phyloP scores from a whole-genome alignment of 2,113 vertebrate genomes.

The Pionites leucogaster region DNA sequence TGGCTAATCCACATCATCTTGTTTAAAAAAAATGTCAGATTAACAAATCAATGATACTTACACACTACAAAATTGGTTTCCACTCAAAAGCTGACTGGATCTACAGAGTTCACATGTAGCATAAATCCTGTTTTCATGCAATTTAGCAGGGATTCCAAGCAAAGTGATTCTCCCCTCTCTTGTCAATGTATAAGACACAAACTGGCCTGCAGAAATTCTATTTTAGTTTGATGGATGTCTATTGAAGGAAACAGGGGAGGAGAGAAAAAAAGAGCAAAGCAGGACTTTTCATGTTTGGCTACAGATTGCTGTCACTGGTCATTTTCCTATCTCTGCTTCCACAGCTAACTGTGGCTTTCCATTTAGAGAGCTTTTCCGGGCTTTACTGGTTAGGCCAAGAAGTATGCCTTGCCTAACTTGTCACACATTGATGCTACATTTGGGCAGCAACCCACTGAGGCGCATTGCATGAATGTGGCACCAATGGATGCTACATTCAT shows the following conservation, averaged over 20 bases:
- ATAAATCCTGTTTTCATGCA: slow-evolving; percentile 48
- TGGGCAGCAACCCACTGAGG: fast-evolving
- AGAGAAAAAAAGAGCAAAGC: not conserved
- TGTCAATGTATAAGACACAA: not conserved
- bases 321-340: not conserved
- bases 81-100: slow-evolving; percentile 65
- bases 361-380: not conserved
- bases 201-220: slow-evolving; percentile 33
- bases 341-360: not conserved
- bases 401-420: not conserved
- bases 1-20: slow-evolving; percentile 62
- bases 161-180: not conserved
- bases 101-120: slow-evolving; percentile 44
- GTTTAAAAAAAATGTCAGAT: slow-evolving; percentile 62
- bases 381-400: not conserved
- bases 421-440: not conserved
- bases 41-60: slow-evolving; percentile 72
- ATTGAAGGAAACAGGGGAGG: not conserved
- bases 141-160: slow-evolving; percentile 19
- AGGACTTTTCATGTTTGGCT: not conserved
- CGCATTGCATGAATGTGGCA: not conserved
- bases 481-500: not conserved
- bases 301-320: not conserved
- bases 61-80: slow-evolving; percentile 58
- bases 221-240: slow-evolving; percentile 14